These are phyloP conservation scores for Anguilla pacifica DNA, from an alignment of 2,797 vertebrate genomes.

Conservation along the genomic window DNA sequence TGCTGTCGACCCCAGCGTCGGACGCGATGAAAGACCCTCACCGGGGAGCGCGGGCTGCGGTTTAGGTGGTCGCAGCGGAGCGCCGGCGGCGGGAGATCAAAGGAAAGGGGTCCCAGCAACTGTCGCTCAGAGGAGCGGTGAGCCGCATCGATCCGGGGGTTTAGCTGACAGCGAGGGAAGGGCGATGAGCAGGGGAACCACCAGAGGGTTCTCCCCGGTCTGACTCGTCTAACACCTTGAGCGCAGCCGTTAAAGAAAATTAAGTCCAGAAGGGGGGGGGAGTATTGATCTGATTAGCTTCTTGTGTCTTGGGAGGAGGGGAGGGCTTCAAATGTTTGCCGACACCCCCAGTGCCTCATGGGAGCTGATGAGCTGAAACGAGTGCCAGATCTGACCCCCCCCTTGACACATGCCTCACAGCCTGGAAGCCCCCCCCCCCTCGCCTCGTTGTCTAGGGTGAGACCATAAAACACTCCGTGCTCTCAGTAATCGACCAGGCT, in stretches of 20 bases:
- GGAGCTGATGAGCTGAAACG: background rate
- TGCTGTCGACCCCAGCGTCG: background rate
- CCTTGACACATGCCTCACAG: background rate
- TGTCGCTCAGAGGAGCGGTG: background rate
- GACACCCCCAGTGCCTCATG: background rate
- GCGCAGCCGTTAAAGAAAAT: background rate
- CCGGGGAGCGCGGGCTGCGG: background rate
- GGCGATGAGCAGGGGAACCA: background rate
- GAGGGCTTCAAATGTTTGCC: background rate
- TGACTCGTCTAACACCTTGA: background rate
- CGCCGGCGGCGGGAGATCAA: background rate
- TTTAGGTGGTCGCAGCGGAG: background rate
- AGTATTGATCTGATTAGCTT: background rate
- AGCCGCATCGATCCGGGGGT: background rate
- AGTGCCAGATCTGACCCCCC: background rate
- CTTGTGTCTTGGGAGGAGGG: background rate
- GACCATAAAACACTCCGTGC: too few relatives aligned
- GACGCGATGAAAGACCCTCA: background rate
- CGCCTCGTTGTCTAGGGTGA: too few relatives aligned
- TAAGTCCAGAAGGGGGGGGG: background rate
- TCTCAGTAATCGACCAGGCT: too few relatives aligned
- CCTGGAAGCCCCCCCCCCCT: background rate
- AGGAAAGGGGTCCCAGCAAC: background rate
- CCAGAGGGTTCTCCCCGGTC: background rate
- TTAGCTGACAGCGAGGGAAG: background rate